phyloP scores from a whole-genome alignment of 2,888 invertebrate species.

The Latrodectus elegans region DNA sequence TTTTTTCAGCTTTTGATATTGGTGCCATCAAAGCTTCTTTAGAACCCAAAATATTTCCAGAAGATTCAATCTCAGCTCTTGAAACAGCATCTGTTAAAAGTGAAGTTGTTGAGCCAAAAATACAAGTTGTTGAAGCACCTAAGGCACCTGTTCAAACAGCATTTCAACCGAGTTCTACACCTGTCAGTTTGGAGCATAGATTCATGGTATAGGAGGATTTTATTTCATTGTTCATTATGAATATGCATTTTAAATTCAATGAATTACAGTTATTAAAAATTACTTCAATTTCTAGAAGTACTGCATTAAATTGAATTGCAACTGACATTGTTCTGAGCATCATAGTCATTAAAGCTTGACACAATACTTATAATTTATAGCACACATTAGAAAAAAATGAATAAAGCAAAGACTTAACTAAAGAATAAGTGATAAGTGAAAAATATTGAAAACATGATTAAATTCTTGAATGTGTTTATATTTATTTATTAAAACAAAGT shows the following conservation, averaged over 20 bases:
- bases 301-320: no score
- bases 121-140: slow-evolving; percentile 60
- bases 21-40: slow-evolving; percentile 72
- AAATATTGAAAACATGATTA: no score
- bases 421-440: no score
- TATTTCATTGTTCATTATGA: neutral
- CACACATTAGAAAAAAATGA: no score
- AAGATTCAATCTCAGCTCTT: slow-evolving; percentile 14
- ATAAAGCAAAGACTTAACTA: no score
- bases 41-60: slow-evolving; percentile 72
- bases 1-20: slow-evolving; percentile 69
- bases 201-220: slow-evolving; percentile 78
- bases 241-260: neutral
- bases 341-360: no score
- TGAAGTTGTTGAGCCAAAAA: slow-evolving; percentile 19
- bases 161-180: slow-evolving; percentile 94
- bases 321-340: no score
- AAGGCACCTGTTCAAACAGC: slow-evolving; percentile 80
- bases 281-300: no score
- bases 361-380: no score
- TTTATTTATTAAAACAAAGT: no score
- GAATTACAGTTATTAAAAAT: no score
- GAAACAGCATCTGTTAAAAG: slow-evolving; percentile 29
- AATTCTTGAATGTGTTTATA: no score
- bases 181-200: slow-evolving; percentile 86